Conservation (phyloP, 64 coral and sea anemone genomes). For the Cladopsammia gracilis region DNA sequence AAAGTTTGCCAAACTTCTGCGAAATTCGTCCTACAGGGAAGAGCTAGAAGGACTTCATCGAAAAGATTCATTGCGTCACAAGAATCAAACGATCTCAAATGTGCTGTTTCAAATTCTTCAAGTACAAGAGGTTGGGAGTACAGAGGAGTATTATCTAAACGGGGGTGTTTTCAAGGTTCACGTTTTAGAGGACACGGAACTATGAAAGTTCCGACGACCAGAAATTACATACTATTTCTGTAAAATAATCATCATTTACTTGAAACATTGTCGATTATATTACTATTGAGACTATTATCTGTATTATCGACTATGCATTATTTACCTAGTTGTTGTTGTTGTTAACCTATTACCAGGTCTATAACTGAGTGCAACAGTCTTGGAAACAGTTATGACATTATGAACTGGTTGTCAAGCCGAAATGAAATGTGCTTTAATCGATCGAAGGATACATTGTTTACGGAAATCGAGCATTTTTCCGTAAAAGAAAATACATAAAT, state of each 20-base stretch:
- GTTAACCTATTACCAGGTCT: too few relatives aligned
- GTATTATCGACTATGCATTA: too few relatives aligned
- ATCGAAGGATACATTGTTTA: too few relatives aligned
- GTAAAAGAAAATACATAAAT: too few relatives aligned
- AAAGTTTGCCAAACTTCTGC: slow-evolving; percentile 37
- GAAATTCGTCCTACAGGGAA: slow-evolving; percentile 34
- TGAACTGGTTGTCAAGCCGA: too few relatives aligned
- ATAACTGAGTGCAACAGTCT: too few relatives aligned
- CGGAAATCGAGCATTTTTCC: too few relatives aligned
- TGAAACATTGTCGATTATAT: neutral
- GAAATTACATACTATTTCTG: neutral
- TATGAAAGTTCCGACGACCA: neutral
- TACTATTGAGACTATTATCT: too few relatives aligned
- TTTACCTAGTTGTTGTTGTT: too few relatives aligned
- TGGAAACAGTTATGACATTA: too few relatives aligned
- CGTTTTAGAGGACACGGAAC: slow-evolving; percentile 27
- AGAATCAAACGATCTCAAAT: slow-evolving; percentile 6
- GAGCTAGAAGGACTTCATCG: slow-evolving; percentile 30
- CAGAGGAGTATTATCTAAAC: neutral
- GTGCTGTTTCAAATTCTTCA: slow-evolving; percentile 55
- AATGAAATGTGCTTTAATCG: too few relatives aligned
- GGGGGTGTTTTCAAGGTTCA: slow-evolving; percentile 26
- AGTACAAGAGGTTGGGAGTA: slow-evolving; percentile 47
- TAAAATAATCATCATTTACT: neutral
- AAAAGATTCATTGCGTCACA: slow-evolving; percentile 25